A percentile compares a stretch with the other conserved stretches of the same genome.
These are phyloP conservation scores for Aphaenogaster floridana DNA, from an alignment of 1,140 invertebrate genomes.

Conservation along the genomic window DNA sequence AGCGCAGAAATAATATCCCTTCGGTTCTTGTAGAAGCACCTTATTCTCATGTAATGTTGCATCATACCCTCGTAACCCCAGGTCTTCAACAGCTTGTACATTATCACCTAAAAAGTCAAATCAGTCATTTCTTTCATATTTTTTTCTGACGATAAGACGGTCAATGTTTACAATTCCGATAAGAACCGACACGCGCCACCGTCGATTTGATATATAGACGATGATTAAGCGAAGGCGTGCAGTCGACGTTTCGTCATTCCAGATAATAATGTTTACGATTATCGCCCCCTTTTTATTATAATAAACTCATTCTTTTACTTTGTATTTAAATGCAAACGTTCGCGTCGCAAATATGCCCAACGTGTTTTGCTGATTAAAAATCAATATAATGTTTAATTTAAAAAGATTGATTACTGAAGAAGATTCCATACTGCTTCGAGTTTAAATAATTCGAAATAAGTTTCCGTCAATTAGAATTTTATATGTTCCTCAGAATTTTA, in stretches of 20 bases:
- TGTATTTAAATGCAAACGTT: conserved; percentile 24
- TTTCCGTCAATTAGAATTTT: background rate
- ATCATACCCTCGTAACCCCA: conserved; percentile 89
- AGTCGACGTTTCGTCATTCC: conserved; percentile 49
- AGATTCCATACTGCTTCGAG: background rate
- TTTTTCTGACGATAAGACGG: background rate
- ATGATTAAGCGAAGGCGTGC: conserved; percentile 49
- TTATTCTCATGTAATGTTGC: conserved; percentile 88
- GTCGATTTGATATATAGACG: conserved; percentile 18
- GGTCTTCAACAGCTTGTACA: conserved; percentile 88
- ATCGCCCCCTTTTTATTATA: conserved; percentile 13
- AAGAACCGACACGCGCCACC: conserved; percentile 77
- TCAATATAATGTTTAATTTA: background rate
- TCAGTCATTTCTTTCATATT: background rate
- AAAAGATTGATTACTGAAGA: background rate
- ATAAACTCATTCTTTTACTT: background rate
- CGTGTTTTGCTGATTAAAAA: background rate
- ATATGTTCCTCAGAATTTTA: background rate
- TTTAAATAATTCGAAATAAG: conserved; percentile 8
- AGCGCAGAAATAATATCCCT: conserved; percentile 89
- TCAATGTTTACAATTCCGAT: conserved; percentile 60
- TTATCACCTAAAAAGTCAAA: conserved; percentile 88
- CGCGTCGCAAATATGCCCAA: background rate
- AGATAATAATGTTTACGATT: conserved; percentile 66
- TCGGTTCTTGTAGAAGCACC: conserved; percentile 89